Conservation (phyloP, 2,797 vertebrate genomes). For the Echeneis naucrates region DNA sequence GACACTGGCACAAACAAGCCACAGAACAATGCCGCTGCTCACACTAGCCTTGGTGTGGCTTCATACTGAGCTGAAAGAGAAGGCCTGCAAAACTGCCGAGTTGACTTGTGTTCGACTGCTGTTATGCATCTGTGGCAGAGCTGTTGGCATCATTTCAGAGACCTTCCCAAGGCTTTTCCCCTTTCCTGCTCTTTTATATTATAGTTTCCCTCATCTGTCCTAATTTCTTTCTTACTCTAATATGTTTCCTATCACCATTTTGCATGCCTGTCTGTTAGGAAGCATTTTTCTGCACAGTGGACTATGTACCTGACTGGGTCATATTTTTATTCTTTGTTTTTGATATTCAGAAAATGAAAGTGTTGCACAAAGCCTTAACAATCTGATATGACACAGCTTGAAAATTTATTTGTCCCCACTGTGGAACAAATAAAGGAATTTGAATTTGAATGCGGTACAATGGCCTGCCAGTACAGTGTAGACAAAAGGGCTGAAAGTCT, state of each 20-base stretch:
- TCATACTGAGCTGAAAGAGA: constrained; percentile 11
- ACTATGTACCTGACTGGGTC: constrained; percentile 35
- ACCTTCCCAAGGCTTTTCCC: constrained; percentile 18
- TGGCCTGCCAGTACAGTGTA: constrained; percentile 10
- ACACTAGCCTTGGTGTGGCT: constrained; percentile 27
- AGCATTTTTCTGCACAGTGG: constrained; percentile 26
- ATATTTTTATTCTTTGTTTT: constrained; percentile 32
- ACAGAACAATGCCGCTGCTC: constrained; percentile 33
- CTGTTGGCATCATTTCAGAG: constrained; percentile 46
- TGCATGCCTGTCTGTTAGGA: constrained; percentile 1
- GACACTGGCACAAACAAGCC: constrained; percentile 51
- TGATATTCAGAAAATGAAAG: constrained; percentile 25
- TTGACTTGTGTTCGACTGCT: constrained; percentile 8
- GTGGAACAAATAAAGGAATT: no score
- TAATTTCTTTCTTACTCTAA: constrained; percentile 2
- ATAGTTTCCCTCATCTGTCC: constrained; percentile 2
- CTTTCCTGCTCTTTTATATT: constrained; percentile 8
- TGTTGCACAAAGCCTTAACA: constrained; percentile 28
- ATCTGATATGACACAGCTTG: constrained; percentile 18
- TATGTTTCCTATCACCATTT: not conserved
- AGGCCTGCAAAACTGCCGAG: constrained; percentile 30
- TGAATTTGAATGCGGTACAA: not conserved
- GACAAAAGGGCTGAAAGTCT: not conserved
- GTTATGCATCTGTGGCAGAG: constrained; percentile 25
- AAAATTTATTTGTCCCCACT: no score